Evolutionary conservation across 2,797 vertebrate genomes (phyloP), one percentile per base, ranked within the genome.

Genomic region (Orestias chungarensis): DNA sequence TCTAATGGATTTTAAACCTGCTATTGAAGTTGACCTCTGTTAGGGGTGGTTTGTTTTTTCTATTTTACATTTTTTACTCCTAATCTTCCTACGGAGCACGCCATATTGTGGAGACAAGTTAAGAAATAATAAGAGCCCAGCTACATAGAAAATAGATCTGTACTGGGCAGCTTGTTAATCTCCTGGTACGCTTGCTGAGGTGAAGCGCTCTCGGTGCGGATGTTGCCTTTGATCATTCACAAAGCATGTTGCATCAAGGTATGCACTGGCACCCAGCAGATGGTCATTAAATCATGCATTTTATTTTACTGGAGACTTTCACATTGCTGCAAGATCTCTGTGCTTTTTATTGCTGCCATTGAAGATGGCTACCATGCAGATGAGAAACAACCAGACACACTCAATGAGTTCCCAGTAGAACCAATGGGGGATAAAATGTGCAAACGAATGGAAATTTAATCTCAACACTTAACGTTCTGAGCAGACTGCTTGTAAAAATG

Each of bases 281-380:
- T 94, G 93, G 93, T 86, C 89, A 92, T 94, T 94, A 94, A 94
- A 94, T 94, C 87, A 78, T 79, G 85, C 85, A 55, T 93, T 94
- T 90, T 91, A 92, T 93, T 94, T 93, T 92, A 93, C 90, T 88
- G 83, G 76, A 79, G 79, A 74, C 81, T 92, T 92, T 93, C 91
- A 92, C 78, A 83, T 89, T 86, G 84, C 86, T 88, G 88, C 81
- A 92, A 93, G 92, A 91, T 92, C 91, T 88, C 86, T 71, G 73
- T 62, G 71, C 73, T 87, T 94, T 62, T 94, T 94, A 95, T 93
- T 90, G 84, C 83, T 78, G 62, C 85, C 79, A 78, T 93, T 92
- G 88, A 90, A 79, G 47, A 89, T 70, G 62, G 82, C 78, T 74
- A 78, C 79, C 76, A 79, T 57, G 70, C 88, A 88, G 89, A 93